A percentile compares a stretch with the other conserved stretches of the same genome.
These are phyloP conservation scores for Leptinotarsa lineolata DNA, from an alignment of 1,140 invertebrate species.

Conservation along the genomic window DNA sequence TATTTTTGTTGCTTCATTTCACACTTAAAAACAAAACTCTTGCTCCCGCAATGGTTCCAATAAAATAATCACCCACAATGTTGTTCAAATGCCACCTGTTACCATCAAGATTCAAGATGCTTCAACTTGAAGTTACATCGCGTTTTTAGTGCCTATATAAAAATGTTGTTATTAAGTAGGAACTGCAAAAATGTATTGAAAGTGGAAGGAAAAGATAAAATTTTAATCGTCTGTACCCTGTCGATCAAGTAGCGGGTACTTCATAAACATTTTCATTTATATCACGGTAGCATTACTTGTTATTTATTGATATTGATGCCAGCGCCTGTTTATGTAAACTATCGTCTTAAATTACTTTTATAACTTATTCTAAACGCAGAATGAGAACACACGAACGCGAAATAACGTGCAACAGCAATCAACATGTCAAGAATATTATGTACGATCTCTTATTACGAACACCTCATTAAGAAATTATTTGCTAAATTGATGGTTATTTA, in stretches of 20 bases:
- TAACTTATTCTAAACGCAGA: slow-evolving; percentile 16
- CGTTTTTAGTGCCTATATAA: too few relatives aligned
- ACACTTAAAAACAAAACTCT: not conserved
- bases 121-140: not conserved
- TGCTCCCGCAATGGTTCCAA: not conserved
- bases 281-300: slow-evolving; percentile 8
- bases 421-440: slow-evolving; percentile 24
- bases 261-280: not conserved
- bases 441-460: slow-evolving; percentile 24
- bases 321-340: slow-evolving; percentile 19
- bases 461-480: slow-evolving; percentile 27
- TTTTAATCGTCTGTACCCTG: not conserved
- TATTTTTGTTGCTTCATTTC: not conserved
- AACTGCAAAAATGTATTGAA: not conserved
- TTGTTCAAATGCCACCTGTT: not conserved
- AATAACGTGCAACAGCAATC: slow-evolving; percentile 18
- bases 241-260: not conserved
- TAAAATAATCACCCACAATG: not conserved
- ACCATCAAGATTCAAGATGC: not conserved
- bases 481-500: slow-evolving; percentile 20
- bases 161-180: too few relatives aligned
- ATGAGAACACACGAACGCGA: slow-evolving; percentile 10
- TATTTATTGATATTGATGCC: slow-evolving; percentile 24
- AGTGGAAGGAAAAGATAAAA: not conserved
- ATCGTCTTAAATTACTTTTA: slow-evolving; percentile 25